A percentile compares a stretch with the other conserved stretches of the same genome.
These are phyloP conservation scores for Poecilia wingei DNA, from an alignment of 2,797 vertebrate species.

Conservation along the genomic window DNA sequence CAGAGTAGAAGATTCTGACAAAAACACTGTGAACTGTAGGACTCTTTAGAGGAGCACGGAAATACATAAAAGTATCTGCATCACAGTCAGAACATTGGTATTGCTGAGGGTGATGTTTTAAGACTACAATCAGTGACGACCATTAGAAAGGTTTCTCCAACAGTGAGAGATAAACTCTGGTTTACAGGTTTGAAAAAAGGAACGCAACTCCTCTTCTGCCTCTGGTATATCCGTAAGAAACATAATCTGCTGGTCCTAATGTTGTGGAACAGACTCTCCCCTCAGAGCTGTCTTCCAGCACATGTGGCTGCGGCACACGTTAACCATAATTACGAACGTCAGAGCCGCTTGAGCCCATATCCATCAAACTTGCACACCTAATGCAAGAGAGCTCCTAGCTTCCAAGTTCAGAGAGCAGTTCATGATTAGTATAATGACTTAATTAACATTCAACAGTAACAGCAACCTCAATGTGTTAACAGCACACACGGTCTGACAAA, in stretches of 20 bases:
- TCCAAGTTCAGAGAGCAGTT: conserved; percentile 17
- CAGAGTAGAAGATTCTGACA: background rate
- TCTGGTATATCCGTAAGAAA: background rate
- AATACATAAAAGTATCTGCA: background rate
- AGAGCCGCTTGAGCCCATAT: background rate
- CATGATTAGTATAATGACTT: conserved; percentile 36
- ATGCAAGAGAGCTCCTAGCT: background rate
- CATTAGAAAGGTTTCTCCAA: background rate
- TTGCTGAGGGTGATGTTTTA: background rate
- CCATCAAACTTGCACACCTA: conserved; percentile 1
- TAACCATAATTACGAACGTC: conserved; percentile 13
- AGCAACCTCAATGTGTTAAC: conserved; percentile 21
- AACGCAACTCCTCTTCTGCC: background rate
- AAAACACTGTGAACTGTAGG: background rate
- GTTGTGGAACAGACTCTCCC: background rate
- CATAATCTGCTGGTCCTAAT: background rate
- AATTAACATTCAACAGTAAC: conserved; percentile 41
- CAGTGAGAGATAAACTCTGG: background rate
- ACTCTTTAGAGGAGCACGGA: background rate
- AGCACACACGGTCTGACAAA: conserved; percentile 25
- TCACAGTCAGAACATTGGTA: background rate
- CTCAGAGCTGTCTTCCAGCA: background rate
- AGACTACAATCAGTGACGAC: background rate
- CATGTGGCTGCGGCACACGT: conserved; percentile 2
- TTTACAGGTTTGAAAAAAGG: background rate